These are phyloP conservation scores for Eueides isabella DNA, from an alignment of 1,140 invertebrate species.

Conservation along the genomic window DNA sequence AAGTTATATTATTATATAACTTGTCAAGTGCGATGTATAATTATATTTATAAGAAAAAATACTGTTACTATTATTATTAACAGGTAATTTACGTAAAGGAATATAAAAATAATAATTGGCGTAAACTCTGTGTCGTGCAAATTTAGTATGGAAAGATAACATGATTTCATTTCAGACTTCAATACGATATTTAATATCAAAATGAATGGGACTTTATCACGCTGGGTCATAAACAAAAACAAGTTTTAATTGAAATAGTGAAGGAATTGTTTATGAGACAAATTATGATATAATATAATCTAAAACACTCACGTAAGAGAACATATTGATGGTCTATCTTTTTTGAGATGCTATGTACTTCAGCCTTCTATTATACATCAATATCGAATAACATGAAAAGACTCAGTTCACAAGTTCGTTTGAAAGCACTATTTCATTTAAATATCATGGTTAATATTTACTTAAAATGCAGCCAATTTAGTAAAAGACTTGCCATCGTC, in stretches of 20 bases:
- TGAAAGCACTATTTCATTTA: background rate
- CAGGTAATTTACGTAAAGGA: background rate
- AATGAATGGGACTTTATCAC: constrained; percentile 37
- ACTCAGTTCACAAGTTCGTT: background rate
- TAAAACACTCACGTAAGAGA: background rate
- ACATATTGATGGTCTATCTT: background rate
- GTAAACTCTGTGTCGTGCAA: constrained; percentile 27
- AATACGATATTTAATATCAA: constrained; percentile 32
- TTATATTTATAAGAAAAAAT: too few species aligned
- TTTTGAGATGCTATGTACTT: too few species aligned
- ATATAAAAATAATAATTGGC: background rate
- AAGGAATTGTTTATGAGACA: background rate
- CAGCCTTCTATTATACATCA: too few species aligned
- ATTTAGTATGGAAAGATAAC: constrained; percentile 28
- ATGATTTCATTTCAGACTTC: constrained; percentile 28
- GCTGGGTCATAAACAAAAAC: constrained; percentile 14
- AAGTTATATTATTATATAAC: too few species aligned
- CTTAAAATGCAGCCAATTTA: constrained; percentile 55
- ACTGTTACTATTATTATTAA: too few species aligned
- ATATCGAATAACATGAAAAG: background rate
- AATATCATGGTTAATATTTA: constrained; percentile 34
- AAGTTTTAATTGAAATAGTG: background rate
- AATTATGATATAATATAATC: background rate
- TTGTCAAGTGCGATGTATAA: too few species aligned
- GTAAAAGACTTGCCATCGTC: constrained; percentile 64